These are phyloP conservation scores for Struthio camelus DNA, from an alignment of 2,113 vertebrate genomes.

Conservation along the genomic window DNA sequence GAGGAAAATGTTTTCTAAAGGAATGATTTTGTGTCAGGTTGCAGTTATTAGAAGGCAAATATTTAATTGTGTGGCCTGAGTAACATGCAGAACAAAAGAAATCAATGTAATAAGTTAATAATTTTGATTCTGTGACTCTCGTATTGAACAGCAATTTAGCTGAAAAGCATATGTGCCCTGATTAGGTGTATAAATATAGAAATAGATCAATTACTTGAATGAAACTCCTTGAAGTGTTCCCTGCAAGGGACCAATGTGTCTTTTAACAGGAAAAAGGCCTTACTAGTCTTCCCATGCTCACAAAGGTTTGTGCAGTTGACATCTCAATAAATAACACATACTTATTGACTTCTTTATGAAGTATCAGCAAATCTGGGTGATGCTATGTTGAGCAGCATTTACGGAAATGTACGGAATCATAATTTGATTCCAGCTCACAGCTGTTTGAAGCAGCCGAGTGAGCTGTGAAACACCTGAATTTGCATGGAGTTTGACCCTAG, in stretches of 20 bases:
- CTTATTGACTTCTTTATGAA: conserved; percentile 37
- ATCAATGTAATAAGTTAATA: conserved; percentile 67
- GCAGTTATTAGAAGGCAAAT: conserved; percentile 65
- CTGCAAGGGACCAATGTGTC: not conserved
- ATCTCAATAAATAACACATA: conserved; percentile 56
- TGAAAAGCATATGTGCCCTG: conserved; percentile 57
- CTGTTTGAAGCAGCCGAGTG: not conserved
- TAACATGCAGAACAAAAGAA: conserved; percentile 67
- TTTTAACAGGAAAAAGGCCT: conserved; percentile 23
- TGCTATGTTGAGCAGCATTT: not conserved
- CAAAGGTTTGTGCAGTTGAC: not conserved
- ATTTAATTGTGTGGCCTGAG: conserved; percentile 57
- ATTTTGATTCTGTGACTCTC: conserved; percentile 65
- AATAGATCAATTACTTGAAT: conserved; percentile 63
- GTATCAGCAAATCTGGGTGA: not conserved
- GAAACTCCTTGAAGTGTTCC: conserved; percentile 62
- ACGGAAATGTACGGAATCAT: conserved; percentile 15
- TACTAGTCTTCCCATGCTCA: conserved; percentile 1
- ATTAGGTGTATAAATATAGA: conserved; percentile 74
- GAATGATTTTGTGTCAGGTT: conserved; percentile 67
- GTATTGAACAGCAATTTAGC: conserved; percentile 58
- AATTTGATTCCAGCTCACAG: not conserved
- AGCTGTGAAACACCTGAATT: not conserved
- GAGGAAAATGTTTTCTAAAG: conserved; percentile 39
- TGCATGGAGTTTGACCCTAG: not conserved